A percentile compares a stretch with the other conserved stretches of the same genome.
Evolutionary conservation across 1,140 invertebrate species (phyloP).

Genomic region (Antheraea mylitta): DNA sequence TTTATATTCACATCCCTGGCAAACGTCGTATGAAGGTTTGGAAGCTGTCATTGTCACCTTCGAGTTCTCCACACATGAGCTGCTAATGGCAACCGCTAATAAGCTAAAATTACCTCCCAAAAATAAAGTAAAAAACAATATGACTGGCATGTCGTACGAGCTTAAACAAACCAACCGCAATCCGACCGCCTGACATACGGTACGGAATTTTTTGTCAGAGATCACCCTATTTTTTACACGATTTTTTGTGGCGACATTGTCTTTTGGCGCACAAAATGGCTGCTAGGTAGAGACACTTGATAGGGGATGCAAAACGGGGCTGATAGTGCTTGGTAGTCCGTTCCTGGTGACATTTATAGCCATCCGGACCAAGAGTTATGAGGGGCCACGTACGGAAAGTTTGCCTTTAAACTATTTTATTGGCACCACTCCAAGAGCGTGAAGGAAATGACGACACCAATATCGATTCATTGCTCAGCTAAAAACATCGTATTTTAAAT

Average conservation of each 20-base stretch:
- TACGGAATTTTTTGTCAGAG: conserved; percentile 33
- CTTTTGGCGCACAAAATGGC: conserved; percentile 45
- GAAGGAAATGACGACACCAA: conserved; percentile 48
- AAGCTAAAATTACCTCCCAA: neutral
- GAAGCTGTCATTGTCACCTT: neutral
- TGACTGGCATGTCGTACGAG: conserved; percentile 8
- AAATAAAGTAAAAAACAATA: neutral
- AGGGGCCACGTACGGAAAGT: conserved; percentile 48
- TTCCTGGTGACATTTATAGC: conserved; percentile 61
- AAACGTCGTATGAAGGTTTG: neutral
- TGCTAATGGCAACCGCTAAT: neutral
- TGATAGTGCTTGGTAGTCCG: conserved; percentile 58
- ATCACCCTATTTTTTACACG: conserved; percentile 29
- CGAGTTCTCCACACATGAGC: neutral
- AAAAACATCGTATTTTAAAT: conserved; percentile 63
- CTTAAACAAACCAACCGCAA: conserved; percentile 37
- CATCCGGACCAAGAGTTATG: conserved; percentile 54
- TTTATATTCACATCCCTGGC: neutral
- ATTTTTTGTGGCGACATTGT: conserved; percentile 31
- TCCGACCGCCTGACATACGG: conserved; percentile 35
- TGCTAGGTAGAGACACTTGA: conserved; percentile 58
- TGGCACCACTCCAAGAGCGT: conserved; percentile 61
- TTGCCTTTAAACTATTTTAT: conserved; percentile 60
- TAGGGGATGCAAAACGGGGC: conserved; percentile 62
- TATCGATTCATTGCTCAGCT: conserved; percentile 65